These are phyloP conservation scores for Megamerina dolium DNA, from an alignment of 2,888 invertebrate genomes.

Conservation along the genomic window DNA sequence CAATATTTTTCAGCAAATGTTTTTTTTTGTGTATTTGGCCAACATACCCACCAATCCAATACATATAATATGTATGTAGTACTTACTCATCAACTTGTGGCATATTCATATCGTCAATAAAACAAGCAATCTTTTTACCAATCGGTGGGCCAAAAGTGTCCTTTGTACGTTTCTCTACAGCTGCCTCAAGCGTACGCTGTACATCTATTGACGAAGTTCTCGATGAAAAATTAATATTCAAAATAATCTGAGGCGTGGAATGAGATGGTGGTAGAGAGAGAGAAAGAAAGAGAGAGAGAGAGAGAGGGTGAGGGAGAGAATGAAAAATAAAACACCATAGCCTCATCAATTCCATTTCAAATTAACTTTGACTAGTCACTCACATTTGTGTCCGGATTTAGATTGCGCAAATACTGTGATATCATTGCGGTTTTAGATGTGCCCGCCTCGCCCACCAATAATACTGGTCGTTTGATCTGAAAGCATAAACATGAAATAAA, in stretches of 20 bases:
- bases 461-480: conserved; percentile 68
- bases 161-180: conserved; percentile 84
- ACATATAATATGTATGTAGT: too few relatives aligned
- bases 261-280: not conserved
- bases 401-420: conserved; percentile 67
- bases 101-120: conserved; percentile 95
- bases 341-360: too few relatives aligned
- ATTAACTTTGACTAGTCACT: conserved; percentile 33
- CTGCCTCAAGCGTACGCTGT: conserved; percentile 79
- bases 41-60: too few relatives aligned
- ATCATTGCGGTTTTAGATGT: conserved; percentile 90
- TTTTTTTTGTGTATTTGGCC: too few relatives aligned
- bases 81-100: conserved; percentile 60
- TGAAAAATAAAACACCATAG: too few relatives aligned
- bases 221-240: conserved; percentile 87
- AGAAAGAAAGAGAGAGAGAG: too few relatives aligned
- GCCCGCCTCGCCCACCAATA: conserved; percentile 85
- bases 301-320: too few relatives aligned
- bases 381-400: conserved; percentile 65
- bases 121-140: conserved; percentile 82
- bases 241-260: conserved; percentile 55
- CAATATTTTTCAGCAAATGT: too few relatives aligned
- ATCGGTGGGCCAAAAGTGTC: conserved; percentile 85
- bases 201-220: conserved; percentile 87
- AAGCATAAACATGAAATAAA: not conserved